A percentile compares a stretch with the other conserved stretches of the same genome.
Conservation (phyloP, 1,140 invertebrate genomes). For the Teleogryllus occipitalis region DNA sequence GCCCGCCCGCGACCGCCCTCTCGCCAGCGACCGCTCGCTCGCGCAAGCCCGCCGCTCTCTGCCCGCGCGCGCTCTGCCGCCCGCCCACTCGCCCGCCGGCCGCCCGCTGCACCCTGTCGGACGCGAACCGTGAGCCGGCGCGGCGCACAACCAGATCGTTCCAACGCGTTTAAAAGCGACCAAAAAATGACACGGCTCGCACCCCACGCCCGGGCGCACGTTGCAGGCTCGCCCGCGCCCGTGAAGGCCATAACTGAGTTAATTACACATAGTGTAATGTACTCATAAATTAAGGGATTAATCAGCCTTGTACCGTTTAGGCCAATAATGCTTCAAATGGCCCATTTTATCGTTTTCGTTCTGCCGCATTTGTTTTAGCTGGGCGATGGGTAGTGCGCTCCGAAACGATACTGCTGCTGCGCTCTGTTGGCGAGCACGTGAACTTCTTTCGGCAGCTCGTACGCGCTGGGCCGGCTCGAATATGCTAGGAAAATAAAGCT, state of each 20-base stretch:
- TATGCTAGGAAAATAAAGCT: no score
- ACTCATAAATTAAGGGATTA: background rate
- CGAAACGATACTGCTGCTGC: constrained; percentile 3
- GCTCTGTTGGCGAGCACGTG: background rate
- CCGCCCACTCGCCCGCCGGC: no score
- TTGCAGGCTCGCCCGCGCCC: background rate
- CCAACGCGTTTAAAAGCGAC: background rate
- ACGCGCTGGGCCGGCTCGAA: no score
- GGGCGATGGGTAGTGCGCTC: background rate
- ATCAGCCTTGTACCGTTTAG: constrained; percentile 3
- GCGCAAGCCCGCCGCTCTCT: background rate
- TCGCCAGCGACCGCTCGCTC: no score
- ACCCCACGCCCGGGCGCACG: background rate
- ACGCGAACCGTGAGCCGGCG: background rate
- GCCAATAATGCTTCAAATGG: constrained; percentile 4
- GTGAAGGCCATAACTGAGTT: background rate
- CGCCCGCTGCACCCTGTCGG: background rate
- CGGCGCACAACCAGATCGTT: background rate
- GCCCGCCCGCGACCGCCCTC: no score
- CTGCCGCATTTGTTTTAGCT: constrained; percentile 3
- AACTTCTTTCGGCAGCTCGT: background rate
- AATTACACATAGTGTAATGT: constrained; percentile 5
- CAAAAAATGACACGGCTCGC: background rate
- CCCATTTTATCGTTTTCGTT: background rate
- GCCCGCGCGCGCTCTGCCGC: background rate